Conservation (phyloP, 2,113 vertebrate species). For the Serinus canaria region DNA sequence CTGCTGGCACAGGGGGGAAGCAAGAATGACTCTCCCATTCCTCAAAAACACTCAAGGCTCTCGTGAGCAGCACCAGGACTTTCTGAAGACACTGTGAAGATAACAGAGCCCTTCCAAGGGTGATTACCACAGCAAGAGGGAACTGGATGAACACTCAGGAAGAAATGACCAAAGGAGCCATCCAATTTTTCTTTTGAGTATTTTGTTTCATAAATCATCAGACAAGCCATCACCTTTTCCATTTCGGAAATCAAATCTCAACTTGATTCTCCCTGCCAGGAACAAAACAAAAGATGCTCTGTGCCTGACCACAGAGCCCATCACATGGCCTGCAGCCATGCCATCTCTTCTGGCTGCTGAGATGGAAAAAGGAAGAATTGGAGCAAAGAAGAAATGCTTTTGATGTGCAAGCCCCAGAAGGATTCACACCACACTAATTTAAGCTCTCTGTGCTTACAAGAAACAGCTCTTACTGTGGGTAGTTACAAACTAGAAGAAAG, state of each 20-base stretch:
- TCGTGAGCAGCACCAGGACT: background rate
- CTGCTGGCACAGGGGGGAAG: background rate
- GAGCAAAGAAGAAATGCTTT: background rate
- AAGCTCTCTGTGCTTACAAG: background rate
- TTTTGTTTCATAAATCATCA: slow-evolving; percentile 6
- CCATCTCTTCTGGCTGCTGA: background rate
- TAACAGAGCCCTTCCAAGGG: background rate
- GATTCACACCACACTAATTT: background rate
- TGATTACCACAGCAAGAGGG: background rate
- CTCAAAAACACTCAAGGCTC: background rate
- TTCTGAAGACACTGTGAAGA: background rate
- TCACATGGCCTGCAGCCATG: background rate
- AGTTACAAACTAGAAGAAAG: background rate
- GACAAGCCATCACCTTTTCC: background rate
- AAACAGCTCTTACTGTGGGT: background rate
- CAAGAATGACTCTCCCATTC: background rate
- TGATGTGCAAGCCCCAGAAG: background rate
- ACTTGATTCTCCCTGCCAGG: background rate
- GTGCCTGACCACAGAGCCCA: background rate
- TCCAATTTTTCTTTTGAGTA: background rate
- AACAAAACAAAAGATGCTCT: background rate
- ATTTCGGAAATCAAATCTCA: background rate
- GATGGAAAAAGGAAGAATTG: background rate
- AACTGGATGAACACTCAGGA: background rate
- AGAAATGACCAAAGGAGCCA: background rate